These are phyloP conservation scores for Eudorcas thomsonii DNA, from an alignment of 2,113 vertebrate genomes.

Conservation along the genomic window DNA sequence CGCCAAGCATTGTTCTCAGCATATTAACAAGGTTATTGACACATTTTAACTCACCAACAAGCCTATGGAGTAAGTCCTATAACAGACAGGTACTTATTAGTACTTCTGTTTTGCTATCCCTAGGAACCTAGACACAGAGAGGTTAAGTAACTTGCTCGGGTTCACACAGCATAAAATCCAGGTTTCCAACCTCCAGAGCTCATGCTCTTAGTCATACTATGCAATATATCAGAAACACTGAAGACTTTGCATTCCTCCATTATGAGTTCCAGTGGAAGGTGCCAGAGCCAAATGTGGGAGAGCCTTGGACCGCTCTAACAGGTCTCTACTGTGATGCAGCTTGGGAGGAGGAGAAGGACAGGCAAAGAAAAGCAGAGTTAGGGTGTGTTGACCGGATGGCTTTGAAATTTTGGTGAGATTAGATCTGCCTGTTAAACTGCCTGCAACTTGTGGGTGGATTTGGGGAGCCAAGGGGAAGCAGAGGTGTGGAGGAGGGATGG, in stretches of 20 bases:
- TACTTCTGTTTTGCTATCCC: not conserved
- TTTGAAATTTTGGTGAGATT: slow-evolving; percentile 56
- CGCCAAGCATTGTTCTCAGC: not conserved
- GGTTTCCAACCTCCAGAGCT: not conserved
- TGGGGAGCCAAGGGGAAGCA: not conserved
- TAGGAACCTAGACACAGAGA: not conserved
- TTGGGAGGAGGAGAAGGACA: not conserved
- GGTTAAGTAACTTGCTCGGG: not conserved
- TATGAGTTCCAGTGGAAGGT: not conserved
- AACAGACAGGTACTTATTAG: not conserved
- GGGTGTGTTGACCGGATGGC: not conserved
- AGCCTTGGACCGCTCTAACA: not conserved
- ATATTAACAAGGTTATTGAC: not conserved
- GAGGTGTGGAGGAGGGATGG: not conserved
- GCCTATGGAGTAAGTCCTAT: not conserved
- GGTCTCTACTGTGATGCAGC: not conserved
- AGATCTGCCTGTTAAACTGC: slow-evolving; percentile 60
- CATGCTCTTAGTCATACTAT: not conserved
- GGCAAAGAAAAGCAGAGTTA: not conserved
- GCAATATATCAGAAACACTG: not conserved
- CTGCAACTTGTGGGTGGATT: not conserved
- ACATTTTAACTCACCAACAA: not conserved
- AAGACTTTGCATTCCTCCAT: not conserved
- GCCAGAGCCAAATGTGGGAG: not conserved
- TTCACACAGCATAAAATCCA: not conserved